phyloP scores from a whole-genome alignment of 2,888 invertebrate genomes.

The Dioctria linearis region DNA sequence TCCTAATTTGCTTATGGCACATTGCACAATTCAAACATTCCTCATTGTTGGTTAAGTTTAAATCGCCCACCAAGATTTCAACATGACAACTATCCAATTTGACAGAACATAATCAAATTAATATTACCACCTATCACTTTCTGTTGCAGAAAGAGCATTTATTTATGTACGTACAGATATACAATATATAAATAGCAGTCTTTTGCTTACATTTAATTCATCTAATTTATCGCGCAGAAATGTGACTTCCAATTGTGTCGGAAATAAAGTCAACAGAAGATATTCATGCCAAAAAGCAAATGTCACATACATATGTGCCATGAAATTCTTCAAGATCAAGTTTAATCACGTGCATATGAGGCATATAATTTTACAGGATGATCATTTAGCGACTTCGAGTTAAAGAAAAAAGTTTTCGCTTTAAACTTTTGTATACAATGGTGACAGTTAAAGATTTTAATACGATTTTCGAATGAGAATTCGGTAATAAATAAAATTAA shows the following conservation, averaged over 20 bases:
- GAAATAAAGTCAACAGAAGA: conserved; percentile 8
- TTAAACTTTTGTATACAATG: too few species aligned
- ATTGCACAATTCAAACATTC: conserved; percentile 25
- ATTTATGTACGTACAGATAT: too few species aligned
- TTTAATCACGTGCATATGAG: conserved; percentile 7
- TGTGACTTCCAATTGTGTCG: not conserved
- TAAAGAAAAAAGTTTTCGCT: too few species aligned
- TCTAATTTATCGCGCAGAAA: conserved; percentile 8
- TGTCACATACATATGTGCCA: not conserved
- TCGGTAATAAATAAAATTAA: too few species aligned
- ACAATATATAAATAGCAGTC: too few species aligned
- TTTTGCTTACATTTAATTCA: conserved; percentile 1
- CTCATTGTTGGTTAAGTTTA: not conserved
- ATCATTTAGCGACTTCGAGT: too few species aligned
- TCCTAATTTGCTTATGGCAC: not conserved
- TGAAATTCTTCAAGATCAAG: conserved; percentile 27
- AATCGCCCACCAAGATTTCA: conserved; percentile 12
- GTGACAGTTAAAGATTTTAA: too few species aligned
- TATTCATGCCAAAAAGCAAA: not conserved
- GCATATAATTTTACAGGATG: not conserved
- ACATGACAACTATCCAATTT: not conserved
- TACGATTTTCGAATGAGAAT: too few species aligned
- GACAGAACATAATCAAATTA: too few species aligned
- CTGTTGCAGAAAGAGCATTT: too few species aligned
- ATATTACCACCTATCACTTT: too few species aligned